These are phyloP conservation scores for Merodon equestris DNA, from an alignment of 2,888 invertebrate genomes.

Conservation along the genomic window DNA sequence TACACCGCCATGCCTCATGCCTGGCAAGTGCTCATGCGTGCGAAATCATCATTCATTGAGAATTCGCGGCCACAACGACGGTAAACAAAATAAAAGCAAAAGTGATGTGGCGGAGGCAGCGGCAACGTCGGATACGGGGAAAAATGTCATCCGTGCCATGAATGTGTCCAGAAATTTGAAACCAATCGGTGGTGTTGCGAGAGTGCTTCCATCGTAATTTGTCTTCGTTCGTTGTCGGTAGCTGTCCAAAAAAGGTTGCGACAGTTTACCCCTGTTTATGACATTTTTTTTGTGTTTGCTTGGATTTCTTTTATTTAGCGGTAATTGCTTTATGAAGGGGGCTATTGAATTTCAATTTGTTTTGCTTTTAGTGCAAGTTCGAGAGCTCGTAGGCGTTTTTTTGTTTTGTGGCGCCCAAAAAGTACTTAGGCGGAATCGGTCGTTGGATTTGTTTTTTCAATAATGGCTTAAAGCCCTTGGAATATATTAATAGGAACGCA, in stretches of 20 bases:
- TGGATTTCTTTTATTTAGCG: neutral
- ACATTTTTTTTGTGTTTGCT: neutral
- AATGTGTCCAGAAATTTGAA: slow-evolving; percentile 51
- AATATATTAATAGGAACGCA: no score
- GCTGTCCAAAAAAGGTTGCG: slow-evolving; percentile 16
- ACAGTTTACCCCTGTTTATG: slow-evolving; percentile 26
- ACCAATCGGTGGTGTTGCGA: slow-evolving; percentile 24
- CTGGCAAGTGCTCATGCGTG: slow-evolving; percentile 65
- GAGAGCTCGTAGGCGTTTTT: no score
- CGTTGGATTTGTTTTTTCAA: no score
- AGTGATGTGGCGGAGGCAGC: neutral
- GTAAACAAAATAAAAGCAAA: slow-evolving; percentile 21
- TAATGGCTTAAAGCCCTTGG: no score
- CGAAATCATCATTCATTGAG: slow-evolving; percentile 57
- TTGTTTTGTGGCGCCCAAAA: no score
- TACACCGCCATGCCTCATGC: slow-evolving; percentile 19
- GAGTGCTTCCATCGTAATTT: slow-evolving; percentile 30
- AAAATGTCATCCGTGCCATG: slow-evolving; percentile 42
- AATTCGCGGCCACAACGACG: slow-evolving; percentile 61
- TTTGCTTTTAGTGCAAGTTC: neutral
- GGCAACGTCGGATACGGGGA: neutral
- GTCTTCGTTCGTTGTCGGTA: neutral
- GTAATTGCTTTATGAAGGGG: slow-evolving; percentile 36
- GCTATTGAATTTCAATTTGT: slow-evolving; percentile 56
- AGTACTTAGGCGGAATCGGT: no score